These are phyloP conservation scores for Eretmocerus hayati DNA, from an alignment of 2,888 invertebrate genomes.

Conservation along the genomic window DNA sequence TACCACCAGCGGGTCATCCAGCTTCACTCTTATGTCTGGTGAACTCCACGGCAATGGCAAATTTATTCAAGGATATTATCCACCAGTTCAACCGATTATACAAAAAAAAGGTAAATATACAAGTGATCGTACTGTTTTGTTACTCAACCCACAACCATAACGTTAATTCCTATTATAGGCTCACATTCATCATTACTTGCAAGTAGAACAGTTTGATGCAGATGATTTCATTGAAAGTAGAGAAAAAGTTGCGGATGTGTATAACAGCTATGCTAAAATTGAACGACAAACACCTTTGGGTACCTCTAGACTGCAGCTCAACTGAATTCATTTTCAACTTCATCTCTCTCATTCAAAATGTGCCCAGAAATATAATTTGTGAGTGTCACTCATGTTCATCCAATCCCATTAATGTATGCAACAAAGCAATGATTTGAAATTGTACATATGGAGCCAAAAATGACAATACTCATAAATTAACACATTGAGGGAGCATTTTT, in stretches of 20 bases:
- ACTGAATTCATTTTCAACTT: constrained; percentile 24
- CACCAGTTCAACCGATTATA: constrained; percentile 47
- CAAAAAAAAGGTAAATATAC: constrained; percentile 45
- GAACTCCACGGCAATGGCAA: constrained; percentile 49
- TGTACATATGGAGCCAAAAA: too few species aligned
- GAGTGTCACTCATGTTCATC: too few species aligned
- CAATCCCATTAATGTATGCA: too few species aligned
- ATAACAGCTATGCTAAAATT: constrained; percentile 33
- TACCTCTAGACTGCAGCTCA: constrained; percentile 34
- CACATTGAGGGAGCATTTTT: too few species aligned
- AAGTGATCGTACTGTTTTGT: constrained; percentile 4
- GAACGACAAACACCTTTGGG: constrained; percentile 30
- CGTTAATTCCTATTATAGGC: constrained; percentile 45
- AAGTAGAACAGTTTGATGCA: constrained; percentile 48
- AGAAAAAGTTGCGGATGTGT: constrained; percentile 30
- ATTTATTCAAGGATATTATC: constrained; percentile 45
- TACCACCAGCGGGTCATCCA: constrained; percentile 47
- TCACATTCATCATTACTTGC: constrained; percentile 51
- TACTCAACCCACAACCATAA: constrained; percentile 7
- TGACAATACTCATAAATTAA: too few species aligned
- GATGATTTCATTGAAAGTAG: constrained; percentile 44
- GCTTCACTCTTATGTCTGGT: constrained; percentile 48
- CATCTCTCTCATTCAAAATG: too few species aligned
- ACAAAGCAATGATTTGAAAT: too few species aligned
- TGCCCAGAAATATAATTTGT: too few species aligned